Evolutionary conservation across 2,113 vertebrate species (phyloP).

Genomic region (Saimiri boliviensis): DNA sequence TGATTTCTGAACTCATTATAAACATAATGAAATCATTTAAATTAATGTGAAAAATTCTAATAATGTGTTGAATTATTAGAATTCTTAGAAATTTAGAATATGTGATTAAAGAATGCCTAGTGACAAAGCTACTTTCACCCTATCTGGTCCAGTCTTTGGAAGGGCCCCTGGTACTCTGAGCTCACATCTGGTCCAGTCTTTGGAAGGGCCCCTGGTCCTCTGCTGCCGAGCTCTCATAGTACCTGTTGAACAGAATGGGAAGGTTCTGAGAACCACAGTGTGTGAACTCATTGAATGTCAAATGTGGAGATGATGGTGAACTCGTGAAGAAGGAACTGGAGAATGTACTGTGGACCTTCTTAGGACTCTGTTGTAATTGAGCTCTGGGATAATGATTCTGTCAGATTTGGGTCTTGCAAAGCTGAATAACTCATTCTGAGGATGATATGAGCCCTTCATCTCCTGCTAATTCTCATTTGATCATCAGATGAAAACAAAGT

Average conservation of each 20-base stretch:
- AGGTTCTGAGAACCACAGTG: background rate
- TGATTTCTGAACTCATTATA: constrained; percentile 62
- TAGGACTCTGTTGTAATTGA: too few relatives aligned
- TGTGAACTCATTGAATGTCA: background rate
- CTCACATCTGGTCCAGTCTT: background rate
- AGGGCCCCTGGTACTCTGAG: too few relatives aligned
- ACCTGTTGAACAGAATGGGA: background rate
- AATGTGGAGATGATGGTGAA: too few relatives aligned
- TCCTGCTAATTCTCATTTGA: background rate
- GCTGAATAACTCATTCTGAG: background rate
- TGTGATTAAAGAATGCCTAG: background rate
- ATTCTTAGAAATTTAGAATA: background rate
- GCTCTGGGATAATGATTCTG: background rate
- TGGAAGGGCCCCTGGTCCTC: too few relatives aligned
- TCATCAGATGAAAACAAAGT: background rate
- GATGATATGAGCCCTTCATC: background rate
- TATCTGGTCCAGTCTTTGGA: background rate
- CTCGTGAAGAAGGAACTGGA: background rate
- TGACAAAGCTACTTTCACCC: background rate
- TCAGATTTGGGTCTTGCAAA: background rate
- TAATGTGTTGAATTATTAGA: background rate
- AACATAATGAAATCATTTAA: background rate
- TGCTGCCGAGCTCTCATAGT: background rate
- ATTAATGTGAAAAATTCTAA: background rate
- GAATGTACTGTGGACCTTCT: fast-evolving